Evolutionary conservation across 2,888 invertebrate species (phyloP).

Genomic region (Daptonema setosum): DNA sequence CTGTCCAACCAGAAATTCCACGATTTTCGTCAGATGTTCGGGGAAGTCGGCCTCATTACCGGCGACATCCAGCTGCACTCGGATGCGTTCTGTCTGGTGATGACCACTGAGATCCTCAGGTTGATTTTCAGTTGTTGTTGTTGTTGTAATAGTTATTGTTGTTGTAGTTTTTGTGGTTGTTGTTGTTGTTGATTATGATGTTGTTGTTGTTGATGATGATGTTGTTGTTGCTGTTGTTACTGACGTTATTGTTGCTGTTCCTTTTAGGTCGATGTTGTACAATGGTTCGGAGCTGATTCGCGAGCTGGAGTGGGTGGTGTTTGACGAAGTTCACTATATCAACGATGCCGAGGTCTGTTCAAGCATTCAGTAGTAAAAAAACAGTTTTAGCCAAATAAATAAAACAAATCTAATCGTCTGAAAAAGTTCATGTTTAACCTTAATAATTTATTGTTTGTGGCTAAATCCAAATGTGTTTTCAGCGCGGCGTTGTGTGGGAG

Average conservation of each 20-base stretch:
- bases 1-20: slow-evolving; percentile 94
- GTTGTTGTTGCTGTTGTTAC: neutral
- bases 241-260: neutral
- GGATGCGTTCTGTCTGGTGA: slow-evolving; percentile 77
- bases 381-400: too few relatives aligned
- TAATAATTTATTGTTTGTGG: too few relatives aligned
- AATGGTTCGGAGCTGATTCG: slow-evolving; percentile 82
- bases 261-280: slow-evolving; percentile 55
- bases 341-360: slow-evolving; percentile 61
- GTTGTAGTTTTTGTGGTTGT: neutral
- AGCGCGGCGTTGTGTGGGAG: slow-evolving; percentile 97
- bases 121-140: slow-evolving; percentile 8
- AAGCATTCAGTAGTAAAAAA: too few relatives aligned
- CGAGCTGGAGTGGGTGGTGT: slow-evolving; percentile 92
- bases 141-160: neutral
- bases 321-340: slow-evolving; percentile 97
- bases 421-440: too few relatives aligned
- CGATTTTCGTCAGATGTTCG: slow-evolving; percentile 76
- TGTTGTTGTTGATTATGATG: neutral
- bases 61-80: slow-evolving; percentile 87
- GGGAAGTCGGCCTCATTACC: slow-evolving; percentile 74
- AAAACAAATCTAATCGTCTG: too few relatives aligned
- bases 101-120: slow-evolving; percentile 94
- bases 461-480: too few relatives aligned
- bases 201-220: neutral